These are phyloP conservation scores for Acleris sparsana DNA, from an alignment of 2,888 invertebrate species.

Conservation along the genomic window DNA sequence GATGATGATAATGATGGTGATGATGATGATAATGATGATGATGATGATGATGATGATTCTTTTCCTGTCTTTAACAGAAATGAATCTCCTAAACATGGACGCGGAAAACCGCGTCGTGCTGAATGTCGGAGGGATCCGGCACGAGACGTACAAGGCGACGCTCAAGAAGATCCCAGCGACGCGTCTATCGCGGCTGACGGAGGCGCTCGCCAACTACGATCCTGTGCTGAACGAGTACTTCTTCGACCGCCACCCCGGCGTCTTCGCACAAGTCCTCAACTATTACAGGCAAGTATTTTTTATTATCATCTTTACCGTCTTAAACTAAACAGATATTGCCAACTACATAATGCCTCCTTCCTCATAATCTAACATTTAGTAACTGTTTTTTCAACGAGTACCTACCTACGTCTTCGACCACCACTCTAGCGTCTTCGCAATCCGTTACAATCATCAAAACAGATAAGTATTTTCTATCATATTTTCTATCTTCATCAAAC, in stretches of 20 bases:
- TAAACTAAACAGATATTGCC: too few species aligned
- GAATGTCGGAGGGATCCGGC: conserved; percentile 98
- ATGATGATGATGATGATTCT: too few species aligned
- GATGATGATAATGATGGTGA: too few species aligned
- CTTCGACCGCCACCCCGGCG: conserved; percentile 98
- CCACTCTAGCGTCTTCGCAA: too few species aligned
- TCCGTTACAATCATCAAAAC: too few species aligned
- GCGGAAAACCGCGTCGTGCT: conserved; percentile 99
- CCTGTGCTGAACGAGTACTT: conserved; percentile 99
- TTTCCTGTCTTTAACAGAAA: conserved; percentile 66
- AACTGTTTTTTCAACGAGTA: too few species aligned
- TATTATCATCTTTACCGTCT: neutral
- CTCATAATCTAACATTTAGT: too few species aligned
- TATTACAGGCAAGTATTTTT: conserved; percentile 90
- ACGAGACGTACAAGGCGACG: conserved; percentile 98
- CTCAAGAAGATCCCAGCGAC: conserved; percentile 99
- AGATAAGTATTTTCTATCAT: too few species aligned
- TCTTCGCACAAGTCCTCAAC: conserved; percentile 97
- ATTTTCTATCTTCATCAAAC: too few species aligned
- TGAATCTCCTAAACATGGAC: conserved; percentile 97
- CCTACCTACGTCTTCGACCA: too few species aligned
- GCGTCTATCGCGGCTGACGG: conserved; percentile 95
- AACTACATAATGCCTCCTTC: too few species aligned
- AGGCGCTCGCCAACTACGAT: conserved; percentile 99
- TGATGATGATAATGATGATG: too few species aligned